Conservation (phyloP, 2,113 vertebrate genomes). For the Burhinus bistriatus region DNA sequence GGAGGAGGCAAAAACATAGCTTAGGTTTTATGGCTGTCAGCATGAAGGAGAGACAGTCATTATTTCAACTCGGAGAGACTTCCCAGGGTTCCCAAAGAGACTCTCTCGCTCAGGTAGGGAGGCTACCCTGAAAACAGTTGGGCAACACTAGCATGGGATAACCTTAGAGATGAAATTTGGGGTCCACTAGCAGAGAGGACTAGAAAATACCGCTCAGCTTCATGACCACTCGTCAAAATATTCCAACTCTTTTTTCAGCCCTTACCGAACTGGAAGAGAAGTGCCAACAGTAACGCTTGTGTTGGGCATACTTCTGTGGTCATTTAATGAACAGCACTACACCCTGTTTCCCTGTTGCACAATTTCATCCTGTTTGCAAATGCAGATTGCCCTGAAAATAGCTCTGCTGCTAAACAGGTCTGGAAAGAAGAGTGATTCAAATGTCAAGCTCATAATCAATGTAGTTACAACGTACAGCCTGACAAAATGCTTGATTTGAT, state of each 20-base stretch:
- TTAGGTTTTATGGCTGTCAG: neutral
- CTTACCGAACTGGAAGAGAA: neutral
- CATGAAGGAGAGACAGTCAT: neutral
- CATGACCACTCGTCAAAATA: neutral
- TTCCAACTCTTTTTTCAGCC: neutral
- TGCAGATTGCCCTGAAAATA: neutral
- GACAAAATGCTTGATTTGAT: neutral
- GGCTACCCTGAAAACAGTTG: neutral
- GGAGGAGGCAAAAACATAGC: neutral
- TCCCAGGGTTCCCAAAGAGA: neutral
- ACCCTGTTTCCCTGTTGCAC: fast-evolving
- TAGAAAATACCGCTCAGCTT: neutral
- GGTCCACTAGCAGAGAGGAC: neutral
- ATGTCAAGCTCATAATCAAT: neutral
- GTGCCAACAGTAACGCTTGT: no score
- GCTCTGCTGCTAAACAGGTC: neutral
- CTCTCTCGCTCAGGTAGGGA: no score
- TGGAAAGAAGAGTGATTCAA: neutral
- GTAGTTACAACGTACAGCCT: neutral
- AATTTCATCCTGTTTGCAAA: neutral
- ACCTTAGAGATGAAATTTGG: no score
- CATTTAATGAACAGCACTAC: neutral
- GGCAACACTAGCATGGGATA: neutral
- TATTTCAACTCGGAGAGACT: neutral
- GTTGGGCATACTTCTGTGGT: neutral